These are phyloP conservation scores for Melanotaenia nigrans DNA, from an alignment of 2,797 vertebrate species.

Conservation along the genomic window DNA sequence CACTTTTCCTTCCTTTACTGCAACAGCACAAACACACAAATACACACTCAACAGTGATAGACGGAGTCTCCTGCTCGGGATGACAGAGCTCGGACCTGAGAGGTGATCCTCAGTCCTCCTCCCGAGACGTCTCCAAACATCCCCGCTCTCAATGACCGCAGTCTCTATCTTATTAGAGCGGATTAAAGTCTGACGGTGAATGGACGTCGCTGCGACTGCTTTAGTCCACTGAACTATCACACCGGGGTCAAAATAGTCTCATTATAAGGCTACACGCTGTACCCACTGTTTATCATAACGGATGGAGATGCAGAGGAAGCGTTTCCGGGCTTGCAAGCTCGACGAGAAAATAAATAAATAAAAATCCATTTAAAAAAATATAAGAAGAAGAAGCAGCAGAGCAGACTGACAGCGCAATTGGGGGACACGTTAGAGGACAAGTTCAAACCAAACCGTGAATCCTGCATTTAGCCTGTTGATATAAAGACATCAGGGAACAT, in stretches of 20 bases:
- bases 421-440: slow-evolving; percentile 1
- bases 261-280: slow-evolving; percentile 47
- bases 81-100: slow-evolving; percentile 55
- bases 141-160: slow-evolving; percentile 46
- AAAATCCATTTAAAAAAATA: neutral
- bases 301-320: slow-evolving; percentile 26
- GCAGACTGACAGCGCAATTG: neutral
- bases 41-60: slow-evolving; percentile 7
- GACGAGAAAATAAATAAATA: slow-evolving; percentile 1
- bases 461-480: slow-evolving; percentile 36
- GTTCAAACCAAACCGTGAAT: neutral
- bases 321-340: slow-evolving; percentile 11
- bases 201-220: slow-evolving; percentile 63
- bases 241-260: slow-evolving; percentile 58
- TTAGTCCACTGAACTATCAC: slow-evolving; percentile 61
- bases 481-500: slow-evolving; percentile 13
- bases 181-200: slow-evolving; percentile 76
- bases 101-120: slow-evolving; percentile 48
- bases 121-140: slow-evolving; percentile 42
- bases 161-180: slow-evolving; percentile 74
- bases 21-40: slow-evolving; percentile 17
- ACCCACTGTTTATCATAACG: slow-evolving; percentile 39
- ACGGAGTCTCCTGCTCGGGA: slow-evolving; percentile 47
- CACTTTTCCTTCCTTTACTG: slow-evolving; percentile 44
- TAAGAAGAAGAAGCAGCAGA: neutral